These are phyloP conservation scores for Ooceraea biroi DNA, from an alignment of 1,140 invertebrate genomes.

Conservation along the genomic window DNA sequence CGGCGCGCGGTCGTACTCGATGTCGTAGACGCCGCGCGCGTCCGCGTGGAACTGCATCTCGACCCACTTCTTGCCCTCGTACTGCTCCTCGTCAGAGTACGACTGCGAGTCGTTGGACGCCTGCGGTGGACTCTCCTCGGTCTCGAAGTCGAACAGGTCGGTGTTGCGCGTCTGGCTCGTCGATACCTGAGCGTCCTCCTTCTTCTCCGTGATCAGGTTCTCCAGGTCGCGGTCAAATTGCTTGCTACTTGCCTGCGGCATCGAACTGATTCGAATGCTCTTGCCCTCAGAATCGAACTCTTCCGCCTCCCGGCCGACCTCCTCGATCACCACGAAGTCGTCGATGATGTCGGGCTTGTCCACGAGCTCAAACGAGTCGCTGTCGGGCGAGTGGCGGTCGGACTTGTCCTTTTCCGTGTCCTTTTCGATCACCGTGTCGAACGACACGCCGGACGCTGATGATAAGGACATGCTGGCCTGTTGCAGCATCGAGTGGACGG, in stretches of 20 bases:
- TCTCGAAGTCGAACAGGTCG: conserved; percentile 90
- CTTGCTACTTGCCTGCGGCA: conserved; percentile 84
- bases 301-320: conserved; percentile 93
- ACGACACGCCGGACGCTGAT: conserved; percentile 83
- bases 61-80: conserved; percentile 94
- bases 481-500: conserved; percentile 71
- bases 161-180: conserved; percentile 79
- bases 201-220: conserved; percentile 86
- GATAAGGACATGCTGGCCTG: conserved; percentile 85
- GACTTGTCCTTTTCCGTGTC: conserved; percentile 83
- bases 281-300: conserved; percentile 93
- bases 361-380: conserved; percentile 95
- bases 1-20: conserved; percentile 90
- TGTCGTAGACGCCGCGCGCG: conserved; percentile 90
- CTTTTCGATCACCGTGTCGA: conserved; percentile 85
- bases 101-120: conserved; percentile 85
- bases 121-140: conserved; percentile 91
- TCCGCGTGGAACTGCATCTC: conserved; percentile 94
- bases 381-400: conserved; percentile 90
- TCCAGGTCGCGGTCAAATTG: conserved; percentile 92
- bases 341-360: conserved; percentile 94
- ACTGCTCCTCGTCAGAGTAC: conserved; percentile 85
- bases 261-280: conserved; percentile 89
- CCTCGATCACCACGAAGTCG: conserved; percentile 95
- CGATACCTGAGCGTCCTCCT: conserved; percentile 72